Percentiles rank a stretch among this genome's conserved stretches.
Conservation (phyloP, 2,113 vertebrate species). For the Hiodon alosoides region DNA sequence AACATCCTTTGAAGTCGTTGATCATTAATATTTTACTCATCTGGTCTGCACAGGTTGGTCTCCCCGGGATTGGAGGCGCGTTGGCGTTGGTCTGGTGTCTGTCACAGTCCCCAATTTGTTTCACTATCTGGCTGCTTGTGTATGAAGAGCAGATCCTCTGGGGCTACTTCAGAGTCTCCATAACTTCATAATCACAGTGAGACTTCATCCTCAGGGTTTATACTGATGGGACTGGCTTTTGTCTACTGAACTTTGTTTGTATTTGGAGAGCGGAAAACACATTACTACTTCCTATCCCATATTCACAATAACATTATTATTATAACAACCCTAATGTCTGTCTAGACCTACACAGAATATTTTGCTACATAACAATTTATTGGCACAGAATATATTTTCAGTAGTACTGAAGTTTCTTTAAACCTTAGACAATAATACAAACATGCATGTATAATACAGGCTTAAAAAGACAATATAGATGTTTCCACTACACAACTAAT, state of each 20-base stretch:
- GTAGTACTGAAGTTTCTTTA: too few species aligned
- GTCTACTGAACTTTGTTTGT: neutral
- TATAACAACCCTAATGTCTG: neutral
- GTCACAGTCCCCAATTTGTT: constrained; percentile 25
- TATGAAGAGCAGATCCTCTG: neutral
- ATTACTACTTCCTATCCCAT: neutral
- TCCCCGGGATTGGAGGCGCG: neutral
- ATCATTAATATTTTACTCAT: constrained; percentile 31
- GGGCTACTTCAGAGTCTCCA: neutral
- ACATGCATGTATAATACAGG: too few species aligned
- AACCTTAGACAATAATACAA: too few species aligned
- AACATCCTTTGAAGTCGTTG: constrained; percentile 18
- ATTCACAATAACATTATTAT: neutral
- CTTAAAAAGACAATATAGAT: too few species aligned
- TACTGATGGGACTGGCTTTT: constrained; percentile 1
- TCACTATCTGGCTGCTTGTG: constrained; percentile 8
- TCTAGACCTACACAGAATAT: neutral
- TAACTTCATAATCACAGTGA: neutral
- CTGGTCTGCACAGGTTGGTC: constrained; percentile 22
- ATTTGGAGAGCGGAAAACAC: neutral
- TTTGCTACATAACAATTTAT: too few species aligned
- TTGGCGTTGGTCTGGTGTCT: constrained; percentile 18
- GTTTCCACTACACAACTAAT: too few species aligned
- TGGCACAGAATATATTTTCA: neutral
- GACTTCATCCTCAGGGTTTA: constrained; percentile 5